A percentile compares a stretch with the other conserved stretches of the same genome.
phyloP scores from a whole-genome alignment of 2,113 vertebrate genomes.

The Dendropsophus ebraccatus region DNA sequence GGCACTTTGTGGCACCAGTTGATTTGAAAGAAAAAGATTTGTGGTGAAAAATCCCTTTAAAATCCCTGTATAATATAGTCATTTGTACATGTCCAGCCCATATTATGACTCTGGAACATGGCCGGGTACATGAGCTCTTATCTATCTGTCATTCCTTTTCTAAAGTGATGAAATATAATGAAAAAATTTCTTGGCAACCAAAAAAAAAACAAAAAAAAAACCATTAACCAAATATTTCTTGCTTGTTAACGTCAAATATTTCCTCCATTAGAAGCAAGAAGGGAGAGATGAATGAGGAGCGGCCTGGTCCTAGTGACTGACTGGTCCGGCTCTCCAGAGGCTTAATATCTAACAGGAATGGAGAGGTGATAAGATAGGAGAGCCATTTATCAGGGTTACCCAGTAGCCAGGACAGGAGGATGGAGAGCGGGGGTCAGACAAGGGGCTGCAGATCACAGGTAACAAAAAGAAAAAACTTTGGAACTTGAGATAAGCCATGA shows the following conservation, averaged over 20 bases:
- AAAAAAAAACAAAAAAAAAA: not conserved
- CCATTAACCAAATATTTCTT: not conserved
- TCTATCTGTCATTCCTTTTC: not conserved
- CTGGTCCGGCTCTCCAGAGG: not conserved
- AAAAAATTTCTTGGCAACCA: not conserved
- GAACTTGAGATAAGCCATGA: conserved; percentile 53
- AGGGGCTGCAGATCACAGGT: conserved; percentile 47
- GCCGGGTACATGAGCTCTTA: too few relatives aligned
- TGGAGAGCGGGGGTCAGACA: conserved; percentile 39
- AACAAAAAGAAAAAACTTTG: conserved; percentile 27
- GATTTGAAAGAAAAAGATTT: too few relatives aligned
- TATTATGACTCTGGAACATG: too few relatives aligned
- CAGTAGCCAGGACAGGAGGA: conserved; percentile 46
- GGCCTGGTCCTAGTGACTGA: not conserved
- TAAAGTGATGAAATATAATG: not conserved
- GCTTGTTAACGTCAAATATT: not conserved
- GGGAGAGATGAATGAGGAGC: not conserved
- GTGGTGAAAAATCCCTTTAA: too few relatives aligned
- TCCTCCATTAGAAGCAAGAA: not conserved
- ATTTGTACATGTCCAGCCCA: too few relatives aligned
- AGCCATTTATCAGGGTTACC: conserved; percentile 31
- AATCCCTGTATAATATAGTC: too few relatives aligned
- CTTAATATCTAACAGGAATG: conserved; percentile 49
- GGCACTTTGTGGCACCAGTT: too few relatives aligned
- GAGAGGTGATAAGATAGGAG: conserved; percentile 41